Base-by-base conservation (phyloP, 2,888 invertebrate genomes). In the Chrysodeixis includens region DNA sequence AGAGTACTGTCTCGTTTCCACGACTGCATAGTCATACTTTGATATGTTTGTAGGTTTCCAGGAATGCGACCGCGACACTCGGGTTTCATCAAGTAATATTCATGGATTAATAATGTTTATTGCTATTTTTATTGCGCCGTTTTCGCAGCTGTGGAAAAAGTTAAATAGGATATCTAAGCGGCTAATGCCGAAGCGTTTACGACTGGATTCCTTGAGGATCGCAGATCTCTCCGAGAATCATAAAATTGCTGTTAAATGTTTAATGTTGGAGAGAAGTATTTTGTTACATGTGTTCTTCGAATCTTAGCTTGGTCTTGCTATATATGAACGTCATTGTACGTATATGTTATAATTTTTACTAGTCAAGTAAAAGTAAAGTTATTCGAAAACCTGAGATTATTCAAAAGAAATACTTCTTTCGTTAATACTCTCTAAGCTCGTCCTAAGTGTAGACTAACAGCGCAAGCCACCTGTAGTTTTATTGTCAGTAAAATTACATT, bases 61-160 rank as follows among this genome's bases (percentile, higher is more conserved):
- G 78, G 81, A 82, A 83, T 83, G 84, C 78, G 75, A 82, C 86
- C 86, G 67, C 86, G 83, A 30, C 51, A 56, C 60, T 67, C 76
- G 56, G 69, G 82, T 86, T 85, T 78, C 84, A 78, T 78, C 69
- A 63, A 56, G 70, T 61, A 46, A 73, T 74, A 74, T 77, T 76
- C 73, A 58, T 53, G 40, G 58, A 61, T 59, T 64, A 53, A 62
- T 64, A 66, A 65, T 60, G 71, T 69, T 70, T 77, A 77, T 77
- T 74, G 65, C 62, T 56, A 62, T 77, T 78, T 73, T 68, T 71
- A 79, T 70, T 62, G 32, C 66, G 52, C 35, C 35, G 40, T 69
- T 44, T 58, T 75, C 53, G 18, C 32, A 20, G 14, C 35, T 32
- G 26, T 1, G 18, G 30, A 40, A 52, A 26, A 51, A 35, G 4